Evolutionary conservation across 2,113 vertebrate species (phyloP).

Genomic region (Gymnarchus niloticus): DNA sequence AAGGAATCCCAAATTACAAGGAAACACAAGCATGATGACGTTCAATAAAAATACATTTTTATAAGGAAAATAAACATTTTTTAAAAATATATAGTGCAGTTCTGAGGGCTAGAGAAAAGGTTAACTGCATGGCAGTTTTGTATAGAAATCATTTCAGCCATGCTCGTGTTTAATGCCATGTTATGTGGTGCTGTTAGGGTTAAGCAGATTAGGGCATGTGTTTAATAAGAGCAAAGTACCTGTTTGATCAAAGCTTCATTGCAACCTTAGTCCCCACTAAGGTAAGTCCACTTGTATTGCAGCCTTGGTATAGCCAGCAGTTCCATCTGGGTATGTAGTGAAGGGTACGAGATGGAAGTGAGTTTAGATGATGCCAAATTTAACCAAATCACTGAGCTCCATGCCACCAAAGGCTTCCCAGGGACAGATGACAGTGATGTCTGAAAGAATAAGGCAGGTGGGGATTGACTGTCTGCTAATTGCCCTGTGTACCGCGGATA

Average conservation of each 20-base stretch:
- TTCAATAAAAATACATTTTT: background rate
- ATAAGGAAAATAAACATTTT: background rate
- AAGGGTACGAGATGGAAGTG: slow-evolving; percentile 36
- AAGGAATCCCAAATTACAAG: background rate
- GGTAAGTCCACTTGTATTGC: background rate
- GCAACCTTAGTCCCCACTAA: background rate
- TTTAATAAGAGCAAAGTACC: too few relatives aligned
- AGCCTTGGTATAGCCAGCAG: background rate
- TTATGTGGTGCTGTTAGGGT: background rate
- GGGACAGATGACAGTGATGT: slow-evolving; percentile 94
- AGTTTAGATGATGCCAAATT: slow-evolving; percentile 91
- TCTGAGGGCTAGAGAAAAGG: background rate
- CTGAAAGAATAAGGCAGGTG: slow-evolving; percentile 48
- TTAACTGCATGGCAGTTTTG: background rate
- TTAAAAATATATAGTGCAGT: background rate
- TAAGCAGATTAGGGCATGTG: background rate
- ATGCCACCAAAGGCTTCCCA: slow-evolving; percentile 97
- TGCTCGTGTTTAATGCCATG: background rate
- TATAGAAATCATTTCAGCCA: background rate
- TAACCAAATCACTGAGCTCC: slow-evolving; percentile 94
- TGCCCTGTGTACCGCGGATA: background rate
- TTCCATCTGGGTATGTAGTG: background rate
- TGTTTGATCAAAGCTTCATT: too few relatives aligned
- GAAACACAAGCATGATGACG: background rate
- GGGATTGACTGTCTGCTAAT: background rate